Conservation (phyloP, 2,113 vertebrate species). For the Opisthocomus hoazin region DNA sequence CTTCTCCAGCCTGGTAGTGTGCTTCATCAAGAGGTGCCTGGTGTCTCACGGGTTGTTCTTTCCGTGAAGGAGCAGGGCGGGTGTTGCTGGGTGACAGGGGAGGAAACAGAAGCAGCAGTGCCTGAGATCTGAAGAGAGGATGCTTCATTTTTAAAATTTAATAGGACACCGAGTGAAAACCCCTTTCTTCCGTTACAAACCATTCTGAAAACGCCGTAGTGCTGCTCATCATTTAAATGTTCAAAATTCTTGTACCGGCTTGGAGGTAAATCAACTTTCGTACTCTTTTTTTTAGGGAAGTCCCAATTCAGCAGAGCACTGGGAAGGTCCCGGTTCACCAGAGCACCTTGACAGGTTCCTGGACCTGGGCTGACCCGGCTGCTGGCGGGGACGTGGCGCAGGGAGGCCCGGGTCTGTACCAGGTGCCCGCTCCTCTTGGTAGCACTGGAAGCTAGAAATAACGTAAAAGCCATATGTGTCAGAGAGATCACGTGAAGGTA, state of each 20-base stretch:
- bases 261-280: not conserved
- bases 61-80: not conserved
- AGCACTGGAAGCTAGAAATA: not conserved
- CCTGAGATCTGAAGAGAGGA: not conserved
- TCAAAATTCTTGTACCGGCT: not conserved
- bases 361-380: too few species aligned
- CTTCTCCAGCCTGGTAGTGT: not conserved
- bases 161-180: not conserved
- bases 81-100: not conserved
- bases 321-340: not conserved
- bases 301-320: not conserved
- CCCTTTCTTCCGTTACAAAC: not conserved
- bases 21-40: not conserved
- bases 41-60: not conserved
- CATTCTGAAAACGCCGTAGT: fast-evolving
- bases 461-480: not conserved
- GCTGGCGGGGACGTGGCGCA: fast-evolving
- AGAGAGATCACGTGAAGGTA: not conserved
- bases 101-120: not conserved
- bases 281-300: not conserved
- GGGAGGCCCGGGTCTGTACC: too few species aligned
- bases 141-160: not conserved
- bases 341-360: not conserved
- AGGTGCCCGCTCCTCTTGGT: not conserved
- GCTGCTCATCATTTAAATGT: not conserved